Evolutionary conservation across 2,888 invertebrate genomes (phyloP).

Genomic region (Glyphotaelius pellucidus): DNA sequence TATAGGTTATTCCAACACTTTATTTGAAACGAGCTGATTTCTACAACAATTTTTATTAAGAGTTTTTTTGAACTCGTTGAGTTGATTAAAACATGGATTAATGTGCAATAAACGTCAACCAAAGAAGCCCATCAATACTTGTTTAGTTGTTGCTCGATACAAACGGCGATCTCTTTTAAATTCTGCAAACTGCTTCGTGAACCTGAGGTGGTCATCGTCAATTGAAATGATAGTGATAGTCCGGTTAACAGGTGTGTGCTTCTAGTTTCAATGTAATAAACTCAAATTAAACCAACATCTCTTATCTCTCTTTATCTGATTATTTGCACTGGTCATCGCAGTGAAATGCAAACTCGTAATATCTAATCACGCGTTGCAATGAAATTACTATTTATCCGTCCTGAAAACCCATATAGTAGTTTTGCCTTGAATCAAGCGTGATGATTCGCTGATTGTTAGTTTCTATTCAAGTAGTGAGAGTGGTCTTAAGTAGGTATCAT

Average conservation of each 20-base stretch:
- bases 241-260: slow-evolving; percentile 6
- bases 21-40: not conserved
- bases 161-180: slow-evolving; percentile 4
- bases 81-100: not conserved
- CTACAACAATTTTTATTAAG: not conserved
- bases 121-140: not conserved
- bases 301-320: not conserved
- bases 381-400: slow-evolving; percentile 35
- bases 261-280: not conserved
- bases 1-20: no score
- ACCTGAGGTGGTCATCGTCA: slow-evolving; percentile 15
- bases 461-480: slow-evolving; percentile 57
- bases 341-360: slow-evolving; percentile 4
- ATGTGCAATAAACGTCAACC: not conserved
- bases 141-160: not conserved
- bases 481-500: slow-evolving; percentile 24
- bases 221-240: slow-evolving; percentile 18
- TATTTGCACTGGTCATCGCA: not conserved
- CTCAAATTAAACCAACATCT: slow-evolving; percentile 5
- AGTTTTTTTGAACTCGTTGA: not conserved
- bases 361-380: not conserved
- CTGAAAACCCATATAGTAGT: slow-evolving; percentile 53
- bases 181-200: slow-evolving; percentile 17
- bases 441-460: slow-evolving; percentile 47
- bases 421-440: slow-evolving; percentile 44